Percentiles rank a stretch among this genome's conserved stretches.
Evolutionary conservation across 2,888 invertebrate species (phyloP).

Genomic region (Acleris sparsana): DNA sequence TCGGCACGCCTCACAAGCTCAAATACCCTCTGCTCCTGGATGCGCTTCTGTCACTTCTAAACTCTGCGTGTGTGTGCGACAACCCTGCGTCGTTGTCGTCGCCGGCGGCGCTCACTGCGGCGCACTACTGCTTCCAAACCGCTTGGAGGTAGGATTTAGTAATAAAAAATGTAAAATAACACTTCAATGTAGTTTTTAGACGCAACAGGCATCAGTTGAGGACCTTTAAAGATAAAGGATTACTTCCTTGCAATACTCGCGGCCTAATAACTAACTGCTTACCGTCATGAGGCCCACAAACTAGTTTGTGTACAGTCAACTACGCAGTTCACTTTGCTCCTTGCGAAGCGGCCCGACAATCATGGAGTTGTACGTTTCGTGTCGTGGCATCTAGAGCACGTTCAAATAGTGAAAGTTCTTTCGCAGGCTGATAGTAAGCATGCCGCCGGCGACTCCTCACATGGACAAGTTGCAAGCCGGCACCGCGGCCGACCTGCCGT

Average conservation of each 20-base stretch:
- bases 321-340: too few relatives aligned
- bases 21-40: slow-evolving; percentile 94
- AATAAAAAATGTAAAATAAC: neutral
- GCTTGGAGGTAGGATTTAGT: slow-evolving; percentile 86
- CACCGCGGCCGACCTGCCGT: slow-evolving; percentile 86
- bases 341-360: too few relatives aligned
- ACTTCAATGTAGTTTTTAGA: too few relatives aligned
- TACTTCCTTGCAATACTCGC: too few relatives aligned
- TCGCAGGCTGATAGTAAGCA: slow-evolving; percentile 89
- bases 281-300: too few relatives aligned
- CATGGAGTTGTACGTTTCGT: too few relatives aligned
- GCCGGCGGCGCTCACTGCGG: slow-evolving; percentile 88
- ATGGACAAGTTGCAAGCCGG: slow-evolving; percentile 91
- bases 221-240: too few relatives aligned
- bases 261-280: too few relatives aligned
- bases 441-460: slow-evolving; percentile 95
- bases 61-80: slow-evolving; percentile 89
- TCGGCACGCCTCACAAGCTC: slow-evolving; percentile 95
- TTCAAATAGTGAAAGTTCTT: slow-evolving; percentile 32
- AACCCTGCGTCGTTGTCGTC: slow-evolving; percentile 76
- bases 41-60: slow-evolving; percentile 91
- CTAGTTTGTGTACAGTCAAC: too few relatives aligned
- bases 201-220: too few relatives aligned
- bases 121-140: slow-evolving; percentile 95
- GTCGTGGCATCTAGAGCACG: too few relatives aligned